Percentiles rank a stretch among this genome's conserved stretches.
phyloP scores from a whole-genome alignment of 2,113 vertebrate genomes.

The Orthonyx spaldingii region DNA sequence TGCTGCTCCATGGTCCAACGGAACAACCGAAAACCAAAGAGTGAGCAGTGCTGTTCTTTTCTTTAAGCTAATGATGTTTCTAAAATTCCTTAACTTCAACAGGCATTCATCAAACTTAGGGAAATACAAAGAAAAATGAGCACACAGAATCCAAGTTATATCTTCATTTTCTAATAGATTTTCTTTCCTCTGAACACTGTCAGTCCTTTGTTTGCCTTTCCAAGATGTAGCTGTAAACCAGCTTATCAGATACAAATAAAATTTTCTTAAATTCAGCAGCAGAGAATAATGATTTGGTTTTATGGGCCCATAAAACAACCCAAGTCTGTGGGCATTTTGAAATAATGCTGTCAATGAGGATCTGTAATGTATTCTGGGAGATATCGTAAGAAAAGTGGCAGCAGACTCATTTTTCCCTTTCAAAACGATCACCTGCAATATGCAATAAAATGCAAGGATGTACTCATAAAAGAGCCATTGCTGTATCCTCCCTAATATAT shows the following conservation, averaged over 20 bases:
- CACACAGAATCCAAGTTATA: not conserved
- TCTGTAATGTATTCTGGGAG: slow-evolving; percentile 12
- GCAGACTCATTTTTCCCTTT: slow-evolving; percentile 18
- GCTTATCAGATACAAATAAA: slow-evolving; percentile 3
- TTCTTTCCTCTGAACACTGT: not conserved
- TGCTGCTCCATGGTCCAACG: not conserved
- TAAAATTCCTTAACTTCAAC: not conserved
- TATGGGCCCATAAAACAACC: slow-evolving; percentile 39
- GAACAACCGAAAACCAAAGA: not conserved
- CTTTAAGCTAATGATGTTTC: not conserved
- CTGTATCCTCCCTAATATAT: slow-evolving; percentile 46
- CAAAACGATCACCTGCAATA: slow-evolving; percentile 33
- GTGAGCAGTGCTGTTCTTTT: not conserved
- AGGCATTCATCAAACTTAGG: not conserved
- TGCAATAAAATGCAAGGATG: slow-evolving; percentile 38
- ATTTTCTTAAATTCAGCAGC: slow-evolving; percentile 4
- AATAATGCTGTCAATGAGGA: slow-evolving; percentile 43
- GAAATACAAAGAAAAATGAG: not conserved
- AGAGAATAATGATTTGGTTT: slow-evolving; percentile 37
- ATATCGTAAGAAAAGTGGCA: not conserved
- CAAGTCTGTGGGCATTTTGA: slow-evolving; percentile 20
- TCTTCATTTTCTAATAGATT: not conserved
- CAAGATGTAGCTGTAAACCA: not conserved
- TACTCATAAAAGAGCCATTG: slow-evolving; percentile 29
- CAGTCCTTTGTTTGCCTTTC: not conserved